A percentile compares a stretch with the other conserved stretches of the same genome.
Conservation (phyloP, 53 echinoderm and acorn worm genomes). For the Holothuria leucospilota region DNA sequence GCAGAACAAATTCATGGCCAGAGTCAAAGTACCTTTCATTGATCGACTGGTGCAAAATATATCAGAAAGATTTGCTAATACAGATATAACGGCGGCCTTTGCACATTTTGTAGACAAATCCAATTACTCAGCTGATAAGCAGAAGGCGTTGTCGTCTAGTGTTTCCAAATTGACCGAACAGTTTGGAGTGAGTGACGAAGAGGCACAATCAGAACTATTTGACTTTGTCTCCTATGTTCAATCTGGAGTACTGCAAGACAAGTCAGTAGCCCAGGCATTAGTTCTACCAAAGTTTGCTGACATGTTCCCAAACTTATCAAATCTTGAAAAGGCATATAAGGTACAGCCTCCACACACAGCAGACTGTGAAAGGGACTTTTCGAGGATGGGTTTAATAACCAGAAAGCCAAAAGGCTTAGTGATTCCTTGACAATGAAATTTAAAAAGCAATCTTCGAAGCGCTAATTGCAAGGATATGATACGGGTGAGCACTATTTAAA, state of each 20-base stretch:
- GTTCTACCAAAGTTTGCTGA: slow-evolving; percentile 19
- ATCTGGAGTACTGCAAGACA: slow-evolving; percentile 8
- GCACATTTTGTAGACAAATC: slow-evolving; percentile 32
- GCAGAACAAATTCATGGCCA: slow-evolving; percentile 13
- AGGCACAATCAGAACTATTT: too few relatives aligned
- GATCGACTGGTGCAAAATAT: slow-evolving; percentile 23
- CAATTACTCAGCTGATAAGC: slow-evolving; percentile 47
- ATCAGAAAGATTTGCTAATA: slow-evolving; percentile 16
- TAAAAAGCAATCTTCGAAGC: too few relatives aligned
- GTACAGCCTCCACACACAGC: slow-evolving; percentile 42
- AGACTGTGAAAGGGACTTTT: slow-evolving; percentile 52
- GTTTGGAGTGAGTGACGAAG: too few relatives aligned
- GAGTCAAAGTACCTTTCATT: slow-evolving; percentile 43
- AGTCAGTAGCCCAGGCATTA: slow-evolving; percentile 11
- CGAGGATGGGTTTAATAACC: slow-evolving; percentile 41
- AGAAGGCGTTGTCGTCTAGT: slow-evolving; percentile 17
- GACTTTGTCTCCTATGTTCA: too few relatives aligned
- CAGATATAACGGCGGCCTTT: slow-evolving; percentile 20
- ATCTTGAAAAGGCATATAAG: slow-evolving; percentile 26
- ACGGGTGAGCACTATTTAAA: too few relatives aligned
- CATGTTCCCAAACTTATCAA: slow-evolving; percentile 35
- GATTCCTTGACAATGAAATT: too few relatives aligned
- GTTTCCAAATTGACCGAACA: background rate
- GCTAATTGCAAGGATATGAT: too few relatives aligned
- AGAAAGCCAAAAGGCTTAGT: too few relatives aligned